Base-by-base conservation (phyloP, 2,888 invertebrate species). In the Perithous albicinctus region DNA sequence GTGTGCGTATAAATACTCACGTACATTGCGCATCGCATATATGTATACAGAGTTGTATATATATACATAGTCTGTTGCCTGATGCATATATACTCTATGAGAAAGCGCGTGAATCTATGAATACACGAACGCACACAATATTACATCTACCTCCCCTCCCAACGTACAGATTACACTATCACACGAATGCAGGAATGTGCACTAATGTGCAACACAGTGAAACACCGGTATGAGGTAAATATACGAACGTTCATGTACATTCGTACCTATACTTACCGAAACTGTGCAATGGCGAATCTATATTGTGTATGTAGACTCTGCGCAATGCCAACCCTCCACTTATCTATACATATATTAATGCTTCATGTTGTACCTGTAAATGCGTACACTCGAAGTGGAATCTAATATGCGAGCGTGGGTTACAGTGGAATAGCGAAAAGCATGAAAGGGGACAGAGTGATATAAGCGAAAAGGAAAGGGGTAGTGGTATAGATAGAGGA, bases 21-120 rank as follows among this genome's bases (percentile, higher is more conserved):
- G 63, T 66, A 35, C 32, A 48, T 3, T 18, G 7, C 15, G 56
- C 29, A 32, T 59, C 32, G 32, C 10, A 32, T 18, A 32, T 15
- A n/a, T n/a, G n/a, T n/a, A n/a, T 7, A 3, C 51, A 15, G 6
- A 6, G 8, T 18, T 51, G 48, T 15, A 73, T n/a, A n/a, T n/a
- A n/a, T n/a, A n/a, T n/a, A n/a, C n/a, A n/a, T n/a, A n/a, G n/a
- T n/a, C n/a, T n/a, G n/a, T n/a, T n/a, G n/a, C n/a, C n/a, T n/a
- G n/a, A n/a, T n/a, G n/a, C n/a, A n/a, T n/a, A n/a, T n/a, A n/a
- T 46, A 48, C 46, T 26, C 23, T 12, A 32, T 48, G 48, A 73
- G 61, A 63, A 48, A 32, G 63, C 48, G 75, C 67, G 56, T 56
- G 75, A 56, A 67, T 75, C 67, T 67, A 75, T 59, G 75, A 67